A percentile compares a stretch with the other conserved stretches of the same genome.
phyloP scores from a whole-genome alignment of 2,888 invertebrate genomes.

The Erebia epiphron region DNA sequence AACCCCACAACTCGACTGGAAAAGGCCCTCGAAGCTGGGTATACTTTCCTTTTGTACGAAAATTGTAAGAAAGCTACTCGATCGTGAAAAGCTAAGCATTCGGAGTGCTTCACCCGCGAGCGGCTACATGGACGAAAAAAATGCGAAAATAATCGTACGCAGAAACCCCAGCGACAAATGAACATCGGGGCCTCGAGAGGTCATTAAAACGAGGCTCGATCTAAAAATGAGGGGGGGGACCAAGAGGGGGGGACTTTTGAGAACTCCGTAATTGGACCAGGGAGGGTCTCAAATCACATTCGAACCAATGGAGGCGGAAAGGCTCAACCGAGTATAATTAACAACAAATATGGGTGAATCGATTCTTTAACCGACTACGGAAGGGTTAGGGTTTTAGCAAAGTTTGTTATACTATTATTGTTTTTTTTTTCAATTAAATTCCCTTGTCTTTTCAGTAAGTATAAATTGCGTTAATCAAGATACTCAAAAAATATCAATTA shows the following conservation, averaged over 20 bases:
- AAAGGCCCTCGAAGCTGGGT: conserved; percentile 32
- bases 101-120: conserved; percentile 31
- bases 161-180: conserved; percentile 79
- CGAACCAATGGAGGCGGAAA: conserved; percentile 78
- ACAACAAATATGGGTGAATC: conserved; percentile 83
- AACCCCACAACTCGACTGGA: conserved; percentile 38
- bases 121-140: conserved; percentile 40
- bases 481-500: too few relatives aligned
- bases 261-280: conserved; percentile 81
- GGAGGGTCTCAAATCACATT: conserved; percentile 81
- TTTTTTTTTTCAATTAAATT: too few relatives aligned
- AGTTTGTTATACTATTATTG: too few relatives aligned
- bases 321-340: conserved; percentile 81
- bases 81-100: conserved; percentile 41
- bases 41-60: conserved; percentile 39
- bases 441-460: too few relatives aligned
- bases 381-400: background rate
- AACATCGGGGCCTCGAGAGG: conserved; percentile 81
- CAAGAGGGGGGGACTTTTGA: conserved; percentile 66
- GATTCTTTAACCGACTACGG: conserved; percentile 52
- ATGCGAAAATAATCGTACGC: conserved; percentile 75
- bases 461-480: too few relatives aligned
- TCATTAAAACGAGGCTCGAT: conserved; percentile 81
- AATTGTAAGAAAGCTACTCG: conserved; percentile 42
- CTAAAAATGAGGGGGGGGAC: conserved; percentile 76